phyloP scores from a whole-genome alignment of 2,113 vertebrate species.

The Progne subis region DNA sequence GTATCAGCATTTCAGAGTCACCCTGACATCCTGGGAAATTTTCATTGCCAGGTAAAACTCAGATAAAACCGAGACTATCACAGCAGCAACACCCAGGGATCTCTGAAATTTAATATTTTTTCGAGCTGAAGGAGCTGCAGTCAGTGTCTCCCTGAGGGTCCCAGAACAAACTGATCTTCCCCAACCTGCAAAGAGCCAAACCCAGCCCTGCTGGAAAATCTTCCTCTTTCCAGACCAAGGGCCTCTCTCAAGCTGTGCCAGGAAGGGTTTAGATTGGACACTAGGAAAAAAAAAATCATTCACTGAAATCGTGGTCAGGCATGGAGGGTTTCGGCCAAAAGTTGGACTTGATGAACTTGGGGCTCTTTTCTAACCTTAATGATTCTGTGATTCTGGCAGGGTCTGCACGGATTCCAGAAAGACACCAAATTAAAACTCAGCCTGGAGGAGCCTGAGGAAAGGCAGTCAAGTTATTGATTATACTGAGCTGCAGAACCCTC shows the following conservation, averaged over 20 bases:
- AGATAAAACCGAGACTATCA: not conserved
- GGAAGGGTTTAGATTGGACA: not conserved
- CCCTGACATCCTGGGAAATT: not conserved
- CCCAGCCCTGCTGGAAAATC: not conserved
- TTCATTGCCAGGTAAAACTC: not conserved
- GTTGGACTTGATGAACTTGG: not conserved
- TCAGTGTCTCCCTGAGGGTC: not conserved
- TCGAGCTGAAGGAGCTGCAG: not conserved
- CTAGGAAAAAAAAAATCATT: not conserved
- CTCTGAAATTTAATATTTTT: not conserved
- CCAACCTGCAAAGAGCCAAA: not conserved
- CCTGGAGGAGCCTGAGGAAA: not conserved
- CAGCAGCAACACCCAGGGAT: accelerated
- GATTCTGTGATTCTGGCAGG: not conserved
- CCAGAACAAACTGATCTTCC: not conserved
- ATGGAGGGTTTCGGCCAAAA: accelerated
- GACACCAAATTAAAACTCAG: not conserved
- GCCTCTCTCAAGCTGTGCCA: not conserved
- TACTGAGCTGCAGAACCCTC: not conserved
- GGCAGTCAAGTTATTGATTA: not conserved
- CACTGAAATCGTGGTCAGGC: not conserved
- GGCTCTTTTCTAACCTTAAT: not conserved
- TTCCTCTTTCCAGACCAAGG: not conserved
- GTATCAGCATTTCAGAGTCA: not conserved
- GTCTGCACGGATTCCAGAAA: not conserved